Percentiles rank a stretch among this genome's conserved stretches.
Conservation (phyloP, 2,888 invertebrate species). For the Loripinus fragilis region DNA sequence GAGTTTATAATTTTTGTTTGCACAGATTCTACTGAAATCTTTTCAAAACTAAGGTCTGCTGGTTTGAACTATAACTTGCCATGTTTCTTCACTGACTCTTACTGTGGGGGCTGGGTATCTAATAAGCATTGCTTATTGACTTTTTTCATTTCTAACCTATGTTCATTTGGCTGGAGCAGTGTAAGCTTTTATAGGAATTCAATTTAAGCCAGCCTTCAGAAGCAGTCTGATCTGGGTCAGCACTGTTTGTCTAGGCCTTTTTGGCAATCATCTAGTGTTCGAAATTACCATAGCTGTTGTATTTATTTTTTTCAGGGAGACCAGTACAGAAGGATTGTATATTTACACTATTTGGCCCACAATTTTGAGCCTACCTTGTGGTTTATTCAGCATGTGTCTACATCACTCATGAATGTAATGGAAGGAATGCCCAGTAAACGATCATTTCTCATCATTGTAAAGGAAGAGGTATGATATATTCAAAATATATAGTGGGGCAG, state of each 20-base stretch:
- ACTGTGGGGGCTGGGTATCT: too few species aligned
- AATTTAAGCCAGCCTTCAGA: too few species aligned
- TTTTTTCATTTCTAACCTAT: too few species aligned
- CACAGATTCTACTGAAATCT: too few species aligned
- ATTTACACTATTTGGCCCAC: conserved; percentile 68
- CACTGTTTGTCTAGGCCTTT: background rate
- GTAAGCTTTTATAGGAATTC: too few species aligned
- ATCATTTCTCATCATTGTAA: conserved; percentile 66
- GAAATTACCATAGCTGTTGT: background rate
- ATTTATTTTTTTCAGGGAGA: conserved; percentile 70
- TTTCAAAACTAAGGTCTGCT: too few species aligned
- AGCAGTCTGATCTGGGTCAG: background rate
- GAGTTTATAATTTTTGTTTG: too few species aligned
- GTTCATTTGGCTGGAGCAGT: too few species aligned
- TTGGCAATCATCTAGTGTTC: background rate
- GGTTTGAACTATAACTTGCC: too few species aligned
- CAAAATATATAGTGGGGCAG: too few species aligned
- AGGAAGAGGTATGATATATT: conserved; percentile 67
- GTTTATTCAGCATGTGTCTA: conserved; percentile 69
- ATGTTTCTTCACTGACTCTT: too few species aligned
- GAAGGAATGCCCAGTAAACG: conserved; percentile 69
- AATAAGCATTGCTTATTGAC: too few species aligned
- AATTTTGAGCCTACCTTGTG: conserved; percentile 72
- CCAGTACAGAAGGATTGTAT: conserved; percentile 70
- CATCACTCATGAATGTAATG: conserved; percentile 61